phyloP scores from a whole-genome alignment of 2,888 invertebrate genomes.

The Metellina segmentata region DNA sequence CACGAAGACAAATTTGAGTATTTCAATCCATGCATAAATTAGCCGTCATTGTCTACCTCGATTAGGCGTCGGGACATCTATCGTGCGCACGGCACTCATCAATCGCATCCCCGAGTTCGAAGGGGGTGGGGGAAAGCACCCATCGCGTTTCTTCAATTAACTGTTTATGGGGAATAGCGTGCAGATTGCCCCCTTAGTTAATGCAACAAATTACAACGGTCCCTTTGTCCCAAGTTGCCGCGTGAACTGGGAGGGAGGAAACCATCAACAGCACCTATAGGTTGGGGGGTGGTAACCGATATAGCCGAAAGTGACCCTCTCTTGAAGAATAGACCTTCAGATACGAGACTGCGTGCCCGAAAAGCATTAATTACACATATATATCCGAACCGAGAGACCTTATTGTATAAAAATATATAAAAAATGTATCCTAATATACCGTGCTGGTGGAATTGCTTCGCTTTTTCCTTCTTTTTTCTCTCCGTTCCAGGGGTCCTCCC shows the following conservation, averaged over 20 bases:
- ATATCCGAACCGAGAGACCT: slow-evolving; percentile 19
- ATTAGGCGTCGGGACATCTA: slow-evolving; percentile 1
- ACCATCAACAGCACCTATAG: slow-evolving; percentile 37
- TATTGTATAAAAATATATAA: slow-evolving; percentile 50
- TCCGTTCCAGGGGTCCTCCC: slow-evolving; percentile 28
- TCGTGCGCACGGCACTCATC: slow-evolving; percentile 28
- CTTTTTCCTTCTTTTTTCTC: slow-evolving; percentile 8
- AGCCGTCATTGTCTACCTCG: neutral
- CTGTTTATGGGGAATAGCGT: slow-evolving; percentile 66
- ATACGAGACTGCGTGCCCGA: slow-evolving; percentile 42
- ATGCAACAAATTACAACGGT: slow-evolving; percentile 68
- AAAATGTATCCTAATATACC: slow-evolving; percentile 61
- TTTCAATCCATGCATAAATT: neutral
- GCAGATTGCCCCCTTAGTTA: slow-evolving; percentile 44
- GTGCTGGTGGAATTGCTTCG: slow-evolving; percentile 42
- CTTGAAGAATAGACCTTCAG: slow-evolving; percentile 38
- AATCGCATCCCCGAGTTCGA: slow-evolving; percentile 16
- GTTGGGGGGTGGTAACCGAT: neutral
- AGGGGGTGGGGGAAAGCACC: slow-evolving; percentile 15
- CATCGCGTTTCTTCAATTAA: slow-evolving; percentile 65
- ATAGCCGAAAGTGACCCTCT: slow-evolving; percentile 36
- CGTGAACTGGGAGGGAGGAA: neutral
- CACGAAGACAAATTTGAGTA: neutral
- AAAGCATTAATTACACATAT: slow-evolving; percentile 65
- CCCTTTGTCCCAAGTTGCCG: slow-evolving; percentile 3